Evolutionary conservation across 1,140 invertebrate genomes (phyloP), one percentile per base, ranked within the genome.

Genomic region (Olivierus martensii): DNA sequence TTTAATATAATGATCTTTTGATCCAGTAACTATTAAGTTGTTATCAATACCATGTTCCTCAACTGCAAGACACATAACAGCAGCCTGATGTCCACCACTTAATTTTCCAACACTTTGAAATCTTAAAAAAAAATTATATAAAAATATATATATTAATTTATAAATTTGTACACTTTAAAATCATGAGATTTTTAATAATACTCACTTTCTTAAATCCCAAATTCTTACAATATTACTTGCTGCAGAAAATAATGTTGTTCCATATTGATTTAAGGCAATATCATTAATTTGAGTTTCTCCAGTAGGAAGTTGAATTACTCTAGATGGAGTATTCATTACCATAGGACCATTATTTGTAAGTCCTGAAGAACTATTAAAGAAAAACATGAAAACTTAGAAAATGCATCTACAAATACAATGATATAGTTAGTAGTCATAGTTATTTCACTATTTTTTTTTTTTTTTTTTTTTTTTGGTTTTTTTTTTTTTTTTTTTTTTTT

Each of bases 1-100:
- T 67, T 79, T 80, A 59, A 84, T 79, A 60, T 85, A 82, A 70
- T 93, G 87, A 74, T 93, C 89, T 67, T 90, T 89, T n/a, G 85
- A 89, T 15, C 87, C 87, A 10, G 87, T 86, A 19, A 85, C 79
- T 1, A 92, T 69, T 35, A 71, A 61, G 55, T 69, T 66, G 58
- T 63, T 63, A 45, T 63, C 75, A 50, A 76, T 68, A 49, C 79
- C 78, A 15, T 78, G 76, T 41, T 73, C 66, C 11, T 77, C 73
- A 2, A 83, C 75, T 9, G 82, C 79, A 38, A 90, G 65, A 60
- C 84, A 87, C 83, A 88, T 90, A 15, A 91, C 81, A 10, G 84
- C 80, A 12, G 87, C 85, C 54, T 84, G 79, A 67, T 91, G 87
- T 2, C 83, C 83, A 15, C 85, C 85, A 67, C 75, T 80, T 38